Evolutionary conservation across 2,113 vertebrate species (phyloP), one percentile per base, ranked within the genome.

Genomic region (Archocentrus centrarchus): DNA sequence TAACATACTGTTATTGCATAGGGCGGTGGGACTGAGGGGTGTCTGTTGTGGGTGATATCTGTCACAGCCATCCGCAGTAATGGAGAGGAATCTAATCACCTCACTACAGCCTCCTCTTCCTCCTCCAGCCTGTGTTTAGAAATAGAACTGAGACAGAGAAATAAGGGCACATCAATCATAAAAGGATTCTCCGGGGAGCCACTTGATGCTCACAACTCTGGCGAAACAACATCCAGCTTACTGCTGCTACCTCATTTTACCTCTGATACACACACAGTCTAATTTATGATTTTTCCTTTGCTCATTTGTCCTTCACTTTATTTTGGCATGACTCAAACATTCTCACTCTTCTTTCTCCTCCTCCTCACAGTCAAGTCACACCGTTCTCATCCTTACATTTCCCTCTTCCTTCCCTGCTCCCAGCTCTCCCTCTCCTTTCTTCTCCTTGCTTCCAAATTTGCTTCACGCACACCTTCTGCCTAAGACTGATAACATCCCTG

Each of bases 1-100:
- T 90, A 90, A 85, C 85, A 77, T 30, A 75, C 35, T 90, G 90
- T 94, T 95, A 95, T 95, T 96, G 94, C 89, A 78, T 86, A 82
- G 92, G 84, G 93, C 89, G 87, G 92, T 94, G 93, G 93, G 95
- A 92, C 89, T 15, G 20, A 82, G 66, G 83, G 78, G 39, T 30
- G 58, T 88, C 83, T 83, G 86, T 89, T 62, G 76, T 79, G 87
- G 89, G 80, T 84, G 87, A 85, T 89, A 83, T 87, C 70, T 87
- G 82, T 81, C 75, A 82, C 79, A 77, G 86, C 76, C 66, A 79
- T 83, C 83, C 18, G 20, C 15, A 15, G 27, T 90, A 94, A 90
- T 92, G 73, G 87, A 89, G 79, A 87, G 84, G 57, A 91, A 93
- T 93, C 90, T 92, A 93, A 94, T 95, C 92, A 89, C 73, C 64